These are phyloP conservation scores for Malaclemys terrapin DNA, from an alignment of 2,113 vertebrate genomes.

Conservation along the genomic window DNA sequence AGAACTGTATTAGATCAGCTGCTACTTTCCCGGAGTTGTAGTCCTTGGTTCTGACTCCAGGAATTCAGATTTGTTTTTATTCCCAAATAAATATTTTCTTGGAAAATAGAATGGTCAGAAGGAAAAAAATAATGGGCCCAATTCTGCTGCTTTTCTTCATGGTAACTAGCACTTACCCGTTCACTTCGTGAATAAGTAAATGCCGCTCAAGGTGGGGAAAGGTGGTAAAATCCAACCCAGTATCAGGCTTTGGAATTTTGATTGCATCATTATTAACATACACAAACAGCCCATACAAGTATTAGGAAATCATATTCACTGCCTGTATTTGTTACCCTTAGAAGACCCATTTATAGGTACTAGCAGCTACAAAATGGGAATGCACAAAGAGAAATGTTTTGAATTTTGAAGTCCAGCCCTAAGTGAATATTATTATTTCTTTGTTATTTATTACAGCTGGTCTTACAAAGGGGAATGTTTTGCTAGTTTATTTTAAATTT, in stretches of 20 bases:
- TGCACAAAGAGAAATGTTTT: background rate
- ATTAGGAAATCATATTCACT: background rate
- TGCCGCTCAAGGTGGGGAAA: slow-evolving; percentile 14
- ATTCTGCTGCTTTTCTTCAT: slow-evolving; percentile 17
- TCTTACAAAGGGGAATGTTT: background rate
- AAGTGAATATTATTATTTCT: background rate
- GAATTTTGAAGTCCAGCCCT: background rate
- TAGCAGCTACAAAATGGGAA: background rate
- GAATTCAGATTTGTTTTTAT: slow-evolving; percentile 67
- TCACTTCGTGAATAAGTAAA: background rate
- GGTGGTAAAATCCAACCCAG: background rate
- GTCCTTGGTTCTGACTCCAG: slow-evolving; percentile 64
- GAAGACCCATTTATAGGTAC: background rate
- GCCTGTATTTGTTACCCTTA: background rate
- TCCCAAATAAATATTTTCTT: slow-evolving; percentile 67
- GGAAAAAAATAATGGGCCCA: slow-evolving; percentile 40
- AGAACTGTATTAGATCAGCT: slow-evolving; percentile 73
- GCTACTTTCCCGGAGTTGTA: slow-evolving; percentile 65
- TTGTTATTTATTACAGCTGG: background rate
- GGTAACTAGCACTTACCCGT: background rate
- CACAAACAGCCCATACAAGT: background rate
- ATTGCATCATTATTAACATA: background rate
- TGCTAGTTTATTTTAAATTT: background rate
- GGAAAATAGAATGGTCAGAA: slow-evolving; percentile 51
- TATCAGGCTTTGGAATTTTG: slow-evolving; percentile 2